Conservation (phyloP, 2,113 vertebrate species). For the Megaceryle torquata region DNA sequence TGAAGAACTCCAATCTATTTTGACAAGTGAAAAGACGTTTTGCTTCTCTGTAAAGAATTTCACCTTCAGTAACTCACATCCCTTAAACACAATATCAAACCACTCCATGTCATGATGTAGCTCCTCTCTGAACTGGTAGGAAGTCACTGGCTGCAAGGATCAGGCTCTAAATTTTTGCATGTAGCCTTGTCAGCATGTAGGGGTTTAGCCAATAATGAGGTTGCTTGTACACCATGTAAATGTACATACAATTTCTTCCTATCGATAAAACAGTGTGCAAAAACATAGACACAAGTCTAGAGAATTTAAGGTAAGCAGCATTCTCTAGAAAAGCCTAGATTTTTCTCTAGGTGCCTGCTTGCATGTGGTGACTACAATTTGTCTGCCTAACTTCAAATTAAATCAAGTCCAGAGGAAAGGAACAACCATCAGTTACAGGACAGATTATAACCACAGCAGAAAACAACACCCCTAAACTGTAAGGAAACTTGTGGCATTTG, state of each 20-base stretch:
- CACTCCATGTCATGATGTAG: background rate
- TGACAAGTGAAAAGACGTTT: background rate
- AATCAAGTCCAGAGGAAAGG: background rate
- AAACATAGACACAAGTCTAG: background rate
- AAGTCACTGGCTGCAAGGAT: background rate
- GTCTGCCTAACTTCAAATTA: conserved; percentile 15
- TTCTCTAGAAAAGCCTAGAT: background rate
- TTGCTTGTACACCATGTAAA: background rate
- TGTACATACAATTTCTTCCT: background rate
- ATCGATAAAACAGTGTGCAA: background rate
- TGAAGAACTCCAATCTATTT: background rate
- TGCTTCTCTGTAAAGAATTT: background rate
- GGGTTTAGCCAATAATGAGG: background rate
- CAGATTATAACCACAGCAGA: background rate
- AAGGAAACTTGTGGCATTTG: background rate
- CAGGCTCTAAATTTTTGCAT: background rate
- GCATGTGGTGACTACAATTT: background rate
- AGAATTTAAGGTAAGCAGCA: background rate
- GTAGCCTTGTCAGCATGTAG: background rate
- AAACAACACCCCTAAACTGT: background rate
- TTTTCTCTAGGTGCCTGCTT: background rate
- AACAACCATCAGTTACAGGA: background rate
- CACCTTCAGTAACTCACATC: background rate
- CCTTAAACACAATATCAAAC: background rate
- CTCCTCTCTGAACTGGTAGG: background rate